Conservation (phyloP, 2,888 invertebrate species). For the Epistrophella euchroma region DNA sequence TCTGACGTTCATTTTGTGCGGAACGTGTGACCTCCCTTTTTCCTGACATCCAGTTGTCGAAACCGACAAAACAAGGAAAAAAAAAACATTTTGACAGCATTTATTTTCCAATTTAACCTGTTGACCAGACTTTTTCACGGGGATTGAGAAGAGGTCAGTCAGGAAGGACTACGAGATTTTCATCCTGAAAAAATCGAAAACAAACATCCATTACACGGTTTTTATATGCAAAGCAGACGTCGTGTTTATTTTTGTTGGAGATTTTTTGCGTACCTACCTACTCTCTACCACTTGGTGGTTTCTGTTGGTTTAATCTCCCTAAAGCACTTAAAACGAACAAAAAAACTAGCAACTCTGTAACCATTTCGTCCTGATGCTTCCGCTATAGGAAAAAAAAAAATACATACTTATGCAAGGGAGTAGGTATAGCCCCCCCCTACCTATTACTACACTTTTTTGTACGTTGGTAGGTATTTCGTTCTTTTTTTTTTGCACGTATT, state of each 20-base stretch:
- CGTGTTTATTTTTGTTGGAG: conserved; percentile 22
- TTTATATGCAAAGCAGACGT: conserved; percentile 54
- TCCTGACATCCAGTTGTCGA: conserved; percentile 26
- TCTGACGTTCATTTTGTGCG: conserved; percentile 6
- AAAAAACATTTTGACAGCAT: conserved; percentile 57
- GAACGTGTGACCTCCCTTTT: conserved; percentile 33
- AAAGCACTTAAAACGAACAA: conserved; percentile 19
- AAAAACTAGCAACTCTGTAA: conserved; percentile 25
- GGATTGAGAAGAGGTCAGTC: conserved; percentile 20
- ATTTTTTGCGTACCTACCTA: conserved; percentile 4
- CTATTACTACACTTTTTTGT: neutral
- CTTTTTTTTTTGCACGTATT: conserved; percentile 30
- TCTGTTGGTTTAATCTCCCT: conserved; percentile 45
- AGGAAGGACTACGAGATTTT: neutral
- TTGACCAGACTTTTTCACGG: conserved; percentile 42
- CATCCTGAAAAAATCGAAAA: conserved; percentile 48
- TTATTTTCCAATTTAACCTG: conserved; percentile 71
- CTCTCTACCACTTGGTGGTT: conserved; percentile 1
- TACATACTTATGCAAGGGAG: neutral
- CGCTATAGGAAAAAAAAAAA: neutral
- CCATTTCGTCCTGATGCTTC: conserved; percentile 6
- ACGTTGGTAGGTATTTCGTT: neutral
- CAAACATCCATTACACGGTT: conserved; percentile 64
- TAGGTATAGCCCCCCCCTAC: neutral
- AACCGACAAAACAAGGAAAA: conserved; percentile 39